A percentile compares a stretch with the other conserved stretches of the same genome.
phyloP scores from a whole-genome alignment of 2,797 vertebrate genomes.

The Pangasius djambal region DNA sequence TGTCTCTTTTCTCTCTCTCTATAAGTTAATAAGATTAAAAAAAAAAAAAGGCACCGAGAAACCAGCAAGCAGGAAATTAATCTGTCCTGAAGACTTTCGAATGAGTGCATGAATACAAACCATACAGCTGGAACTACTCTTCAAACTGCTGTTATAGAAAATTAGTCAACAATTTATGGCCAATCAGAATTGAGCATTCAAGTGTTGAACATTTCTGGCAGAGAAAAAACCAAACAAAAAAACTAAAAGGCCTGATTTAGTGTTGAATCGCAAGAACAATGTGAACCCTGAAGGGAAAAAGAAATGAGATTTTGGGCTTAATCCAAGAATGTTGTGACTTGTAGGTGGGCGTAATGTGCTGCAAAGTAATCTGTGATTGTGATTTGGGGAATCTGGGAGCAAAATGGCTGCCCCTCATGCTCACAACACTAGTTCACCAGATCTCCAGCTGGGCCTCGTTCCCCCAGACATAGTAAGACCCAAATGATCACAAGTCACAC shows the following conservation, averaged over 20 bases:
- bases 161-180: background rate
- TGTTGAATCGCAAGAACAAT: background rate
- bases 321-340: slow-evolving; percentile 35
- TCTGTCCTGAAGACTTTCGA: slow-evolving; percentile 13
- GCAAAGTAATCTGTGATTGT: slow-evolving; percentile 45
- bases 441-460: background rate
- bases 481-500: background rate
- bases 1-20: background rate
- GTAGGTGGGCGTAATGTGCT: slow-evolving; percentile 33
- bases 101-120: background rate
- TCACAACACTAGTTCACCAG: background rate
- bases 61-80: background rate
- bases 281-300: slow-evolving; percentile 13
- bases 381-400: slow-evolving; percentile 40
- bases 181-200: background rate
- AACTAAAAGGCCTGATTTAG: background rate
- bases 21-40: background rate
- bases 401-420: slow-evolving; percentile 32
- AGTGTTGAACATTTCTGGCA: background rate
- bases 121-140: background rate
- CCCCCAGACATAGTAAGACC: background rate
- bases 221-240: background rate
- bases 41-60: background rate
- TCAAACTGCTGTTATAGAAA: background rate
- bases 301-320: slow-evolving; percentile 22